Conservation (phyloP, 2,888 invertebrate species). For the Clepsis dumicolana region DNA sequence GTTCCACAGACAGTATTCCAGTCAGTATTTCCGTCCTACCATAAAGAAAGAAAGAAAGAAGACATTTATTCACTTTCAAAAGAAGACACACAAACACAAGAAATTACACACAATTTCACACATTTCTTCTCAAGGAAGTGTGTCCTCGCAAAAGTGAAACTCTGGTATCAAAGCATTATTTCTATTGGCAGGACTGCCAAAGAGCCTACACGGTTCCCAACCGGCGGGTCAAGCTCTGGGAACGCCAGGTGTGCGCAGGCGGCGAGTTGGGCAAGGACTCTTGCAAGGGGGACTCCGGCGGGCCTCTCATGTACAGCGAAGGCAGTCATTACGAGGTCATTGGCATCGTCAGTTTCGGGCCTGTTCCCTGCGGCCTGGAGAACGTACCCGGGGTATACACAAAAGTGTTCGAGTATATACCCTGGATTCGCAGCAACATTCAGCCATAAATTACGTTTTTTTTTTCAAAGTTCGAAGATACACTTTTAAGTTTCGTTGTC, state of each 20-base stretch:
- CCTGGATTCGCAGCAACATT: conserved; percentile 83
- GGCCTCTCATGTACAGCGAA: conserved; percentile 84
- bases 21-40: too few species aligned
- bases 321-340: conserved; percentile 55
- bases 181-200: conserved; percentile 53
- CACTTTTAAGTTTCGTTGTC: not conserved
- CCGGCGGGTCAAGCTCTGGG: conserved; percentile 51
- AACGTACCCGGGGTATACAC: conserved; percentile 88
- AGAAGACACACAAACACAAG: too few species aligned
- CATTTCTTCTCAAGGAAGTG: too few species aligned
- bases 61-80: too few species aligned
- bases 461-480: not conserved
- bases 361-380: conserved; percentile 84
- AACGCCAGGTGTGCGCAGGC: conserved; percentile 85
- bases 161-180: not conserved
- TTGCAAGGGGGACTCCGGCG: conserved; percentile 88
- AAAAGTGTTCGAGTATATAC: conserved; percentile 83
- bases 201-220: conserved; percentile 47
- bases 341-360: conserved; percentile 88
- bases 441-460: conserved; percentile 43
- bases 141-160: too few species aligned
- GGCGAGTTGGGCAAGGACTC: conserved; percentile 85
- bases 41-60: too few species aligned
- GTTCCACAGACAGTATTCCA: too few species aligned
- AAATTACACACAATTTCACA: too few species aligned